phyloP scores from a whole-genome alignment of 2,797 vertebrate genomes.

The Sebastiscus albofasciatus region DNA sequence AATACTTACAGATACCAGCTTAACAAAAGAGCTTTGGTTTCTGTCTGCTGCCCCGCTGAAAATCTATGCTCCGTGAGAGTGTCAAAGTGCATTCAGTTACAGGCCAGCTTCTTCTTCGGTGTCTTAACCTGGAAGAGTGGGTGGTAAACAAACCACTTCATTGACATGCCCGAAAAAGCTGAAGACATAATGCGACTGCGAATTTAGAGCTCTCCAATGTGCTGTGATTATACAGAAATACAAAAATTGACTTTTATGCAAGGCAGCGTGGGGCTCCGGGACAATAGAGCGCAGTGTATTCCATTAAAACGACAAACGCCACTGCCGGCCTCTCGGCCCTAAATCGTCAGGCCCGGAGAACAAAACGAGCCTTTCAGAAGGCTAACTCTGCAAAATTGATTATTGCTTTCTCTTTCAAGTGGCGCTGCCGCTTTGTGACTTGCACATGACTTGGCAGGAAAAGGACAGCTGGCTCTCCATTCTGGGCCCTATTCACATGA shows the following conservation, averaged over 20 bases:
- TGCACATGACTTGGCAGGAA: slow-evolving; percentile 83
- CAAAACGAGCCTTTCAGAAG: slow-evolving; percentile 75
- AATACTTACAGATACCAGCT: slow-evolving; percentile 78
- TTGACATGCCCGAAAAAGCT: slow-evolving; percentile 12
- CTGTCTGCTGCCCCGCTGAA: slow-evolving; percentile 57
- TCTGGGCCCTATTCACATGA: slow-evolving; percentile 76
- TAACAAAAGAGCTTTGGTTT: slow-evolving; percentile 73
- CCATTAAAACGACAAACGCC: slow-evolving; percentile 65
- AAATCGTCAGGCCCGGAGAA: slow-evolving; percentile 60
- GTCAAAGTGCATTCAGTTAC: slow-evolving; percentile 42
- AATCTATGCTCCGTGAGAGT: slow-evolving; percentile 46
- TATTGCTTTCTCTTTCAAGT: slow-evolving; percentile 81
- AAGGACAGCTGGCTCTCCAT: slow-evolving; percentile 77
- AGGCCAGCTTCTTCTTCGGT: slow-evolving; percentile 35
- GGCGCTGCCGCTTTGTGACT: slow-evolving; percentile 78
- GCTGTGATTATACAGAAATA: slow-evolving; percentile 59
- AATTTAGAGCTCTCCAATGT: slow-evolving; percentile 48
- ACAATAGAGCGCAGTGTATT: slow-evolving; percentile 74
- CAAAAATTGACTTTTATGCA: slow-evolving; percentile 60
- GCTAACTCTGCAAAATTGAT: slow-evolving; percentile 80
- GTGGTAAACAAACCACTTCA: slow-evolving; percentile 46
- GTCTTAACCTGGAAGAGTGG: slow-evolving; percentile 52
- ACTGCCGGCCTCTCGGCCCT: slow-evolving; percentile 52
- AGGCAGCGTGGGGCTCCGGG: slow-evolving; percentile 38
- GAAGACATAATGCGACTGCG: slow-evolving; percentile 41